Conservation (phyloP, 1,140 invertebrate genomes). For the Drosophila elegans region DNA sequence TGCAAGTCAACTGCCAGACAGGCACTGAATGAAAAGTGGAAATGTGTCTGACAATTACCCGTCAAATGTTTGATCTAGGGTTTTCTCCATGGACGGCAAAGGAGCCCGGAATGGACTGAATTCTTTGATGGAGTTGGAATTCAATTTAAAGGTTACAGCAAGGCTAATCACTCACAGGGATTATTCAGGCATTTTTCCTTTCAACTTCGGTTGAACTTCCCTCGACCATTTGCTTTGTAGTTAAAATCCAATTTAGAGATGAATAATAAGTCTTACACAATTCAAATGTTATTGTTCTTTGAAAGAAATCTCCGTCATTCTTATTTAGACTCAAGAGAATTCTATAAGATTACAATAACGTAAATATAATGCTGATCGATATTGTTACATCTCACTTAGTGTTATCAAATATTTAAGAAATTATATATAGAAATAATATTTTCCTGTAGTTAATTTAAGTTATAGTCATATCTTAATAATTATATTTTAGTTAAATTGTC, state of each 20-base stretch:
- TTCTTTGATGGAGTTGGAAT: constrained; percentile 33
- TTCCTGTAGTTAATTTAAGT: no score
- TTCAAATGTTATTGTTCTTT: not conserved
- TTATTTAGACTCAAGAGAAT: no score
- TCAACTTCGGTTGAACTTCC: constrained; percentile 6
- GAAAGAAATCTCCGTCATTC: no score
- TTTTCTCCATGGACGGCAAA: constrained; percentile 17
- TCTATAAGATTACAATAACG: no score
- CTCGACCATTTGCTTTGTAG: not conserved
- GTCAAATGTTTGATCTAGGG: constrained; percentile 74
- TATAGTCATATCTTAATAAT: no score
- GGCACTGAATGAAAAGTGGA: constrained; percentile 34
- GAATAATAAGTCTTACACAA: not conserved
- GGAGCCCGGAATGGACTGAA: constrained; percentile 1
- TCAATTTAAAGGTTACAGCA: constrained; percentile 28
- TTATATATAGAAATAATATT: no score
- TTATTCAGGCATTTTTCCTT: not conserved
- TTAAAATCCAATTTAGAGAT: not conserved
- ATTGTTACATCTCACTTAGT: no score
- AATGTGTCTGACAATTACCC: constrained; percentile 74
- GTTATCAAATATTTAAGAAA: no score
- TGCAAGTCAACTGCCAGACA: constrained; percentile 68
- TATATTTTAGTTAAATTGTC: no score
- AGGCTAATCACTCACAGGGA: constrained; percentile 18
- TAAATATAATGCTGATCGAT: no score